A percentile compares a stretch with the other conserved stretches of the same genome.
These are phyloP conservation scores for Sitodiplosis mosellana DNA, from an alignment of 1,140 invertebrate genomes.

Conservation along the genomic window DNA sequence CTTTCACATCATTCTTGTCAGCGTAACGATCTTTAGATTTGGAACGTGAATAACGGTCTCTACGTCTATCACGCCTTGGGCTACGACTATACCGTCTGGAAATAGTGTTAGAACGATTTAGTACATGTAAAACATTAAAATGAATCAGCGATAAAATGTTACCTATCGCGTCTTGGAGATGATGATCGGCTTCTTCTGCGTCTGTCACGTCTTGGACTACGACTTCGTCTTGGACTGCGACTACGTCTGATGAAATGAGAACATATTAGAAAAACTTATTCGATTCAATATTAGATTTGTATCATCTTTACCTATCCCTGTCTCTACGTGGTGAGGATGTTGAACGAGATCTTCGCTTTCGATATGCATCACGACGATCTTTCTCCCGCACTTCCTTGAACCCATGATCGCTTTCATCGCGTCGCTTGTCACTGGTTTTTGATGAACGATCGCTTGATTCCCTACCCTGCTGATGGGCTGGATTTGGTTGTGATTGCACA, in stretches of 20 bases:
- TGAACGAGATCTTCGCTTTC: background rate
- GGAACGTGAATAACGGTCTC: slow-evolving; percentile 4
- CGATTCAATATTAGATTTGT: background rate
- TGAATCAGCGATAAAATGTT: background rate
- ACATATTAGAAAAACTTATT: background rate
- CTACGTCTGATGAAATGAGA: background rate
- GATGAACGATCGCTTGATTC: background rate
- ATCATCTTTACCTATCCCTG: background rate
- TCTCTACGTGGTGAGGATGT: background rate
- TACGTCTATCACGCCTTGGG: slow-evolving; percentile 7
- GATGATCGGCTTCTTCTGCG: slow-evolving; percentile 8
- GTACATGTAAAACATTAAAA: background rate
- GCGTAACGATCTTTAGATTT: background rate
- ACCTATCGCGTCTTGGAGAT: too few species aligned
- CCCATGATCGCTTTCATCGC: background rate
- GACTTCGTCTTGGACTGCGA: slow-evolving; percentile 8
- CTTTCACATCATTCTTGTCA: background rate
- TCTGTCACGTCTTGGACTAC: slow-evolving; percentile 10
- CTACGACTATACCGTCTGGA: background rate
- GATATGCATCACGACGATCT: background rate
- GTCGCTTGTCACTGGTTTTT: background rate
- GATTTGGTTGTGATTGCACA: background rate
- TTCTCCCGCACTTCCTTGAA: background rate
- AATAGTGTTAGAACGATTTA: background rate
- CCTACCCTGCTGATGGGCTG: background rate